These are phyloP conservation scores for Notolepis coatsorum DNA, from an alignment of 2,797 vertebrate species.

Conservation along the genomic window DNA sequence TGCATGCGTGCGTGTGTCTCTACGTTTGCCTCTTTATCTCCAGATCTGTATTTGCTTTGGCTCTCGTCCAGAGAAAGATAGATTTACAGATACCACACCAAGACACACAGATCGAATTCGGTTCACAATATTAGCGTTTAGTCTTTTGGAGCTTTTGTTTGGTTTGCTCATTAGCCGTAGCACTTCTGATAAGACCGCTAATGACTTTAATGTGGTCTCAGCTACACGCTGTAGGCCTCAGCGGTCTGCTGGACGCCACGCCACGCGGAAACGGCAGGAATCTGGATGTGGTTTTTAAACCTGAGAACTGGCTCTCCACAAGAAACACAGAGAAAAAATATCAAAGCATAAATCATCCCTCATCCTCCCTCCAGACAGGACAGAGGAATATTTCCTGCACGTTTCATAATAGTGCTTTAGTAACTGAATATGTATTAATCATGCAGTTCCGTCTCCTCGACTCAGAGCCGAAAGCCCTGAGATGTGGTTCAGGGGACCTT, in stretches of 20 bases:
- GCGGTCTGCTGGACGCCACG: slow-evolving; percentile 41
- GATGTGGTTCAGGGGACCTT: slow-evolving; percentile 40
- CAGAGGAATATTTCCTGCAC: slow-evolving; percentile 67
- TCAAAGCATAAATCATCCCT: slow-evolving; percentile 66
- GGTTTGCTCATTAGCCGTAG: slow-evolving; percentile 76
- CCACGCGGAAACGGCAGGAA: slow-evolving; percentile 22
- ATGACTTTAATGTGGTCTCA: slow-evolving; percentile 73
- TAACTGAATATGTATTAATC: slow-evolving; percentile 65
- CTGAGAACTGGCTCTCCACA: slow-evolving; percentile 60
- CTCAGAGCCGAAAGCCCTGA: slow-evolving; percentile 36
- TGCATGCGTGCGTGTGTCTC: neutral
- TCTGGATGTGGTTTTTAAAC: slow-evolving; percentile 72
- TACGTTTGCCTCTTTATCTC: slow-evolving; percentile 73
- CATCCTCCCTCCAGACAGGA: slow-evolving; percentile 59
- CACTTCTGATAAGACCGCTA: slow-evolving; percentile 73
- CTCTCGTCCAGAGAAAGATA: slow-evolving; percentile 71
- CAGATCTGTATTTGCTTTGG: slow-evolving; percentile 91
- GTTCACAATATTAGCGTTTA: slow-evolving; percentile 65
- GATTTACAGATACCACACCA: slow-evolving; percentile 71
- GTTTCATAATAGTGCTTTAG: slow-evolving; percentile 47
- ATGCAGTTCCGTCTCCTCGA: slow-evolving; percentile 38
- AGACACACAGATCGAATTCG: slow-evolving; percentile 53
- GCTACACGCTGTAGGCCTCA: slow-evolving; percentile 56
- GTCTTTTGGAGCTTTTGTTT: slow-evolving; percentile 73
- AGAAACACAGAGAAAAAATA: slow-evolving; percentile 65